Conservation (phyloP, 2,113 vertebrate genomes). For the Setophaga kirtlandii region DNA sequence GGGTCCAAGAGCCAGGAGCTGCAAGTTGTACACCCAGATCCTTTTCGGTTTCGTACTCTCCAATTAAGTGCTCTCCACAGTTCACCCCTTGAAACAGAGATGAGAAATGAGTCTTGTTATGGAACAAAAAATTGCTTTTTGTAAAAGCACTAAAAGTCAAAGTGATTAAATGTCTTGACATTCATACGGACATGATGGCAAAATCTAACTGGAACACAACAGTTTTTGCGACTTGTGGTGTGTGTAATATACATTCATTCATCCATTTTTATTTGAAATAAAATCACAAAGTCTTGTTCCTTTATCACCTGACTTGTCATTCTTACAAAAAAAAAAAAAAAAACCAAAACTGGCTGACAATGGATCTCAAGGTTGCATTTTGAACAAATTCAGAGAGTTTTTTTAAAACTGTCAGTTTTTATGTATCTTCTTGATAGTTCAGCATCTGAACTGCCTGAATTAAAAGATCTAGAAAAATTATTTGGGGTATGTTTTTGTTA, state of each 20-base stretch:
- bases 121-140: not conserved
- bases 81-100: not conserved
- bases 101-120: not conserved
- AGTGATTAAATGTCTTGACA: not conserved
- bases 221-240: not conserved
- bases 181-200: not conserved
- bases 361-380: slow-evolving; percentile 51
- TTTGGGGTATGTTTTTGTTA: slow-evolving; percentile 12
- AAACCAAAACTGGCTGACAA: not conserved
- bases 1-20: not conserved
- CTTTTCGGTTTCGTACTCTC: not conserved
- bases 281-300: slow-evolving; percentile 23
- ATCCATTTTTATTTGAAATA: slow-evolving; percentile 43
- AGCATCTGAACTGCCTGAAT: slow-evolving; percentile 31
- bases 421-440: slow-evolving; percentile 11
- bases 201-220: not conserved
- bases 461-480: slow-evolving; percentile 45
- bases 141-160: not conserved
- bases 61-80: not conserved
- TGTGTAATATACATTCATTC: not conserved
- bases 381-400: not conserved
- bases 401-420: slow-evolving; percentile 11
- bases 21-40: not conserved
- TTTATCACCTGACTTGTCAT: slow-evolving; percentile 33
- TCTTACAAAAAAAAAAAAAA: not conserved